Conservation (phyloP, 2,797 vertebrate species). For the Onychomys arenicola region DNA sequence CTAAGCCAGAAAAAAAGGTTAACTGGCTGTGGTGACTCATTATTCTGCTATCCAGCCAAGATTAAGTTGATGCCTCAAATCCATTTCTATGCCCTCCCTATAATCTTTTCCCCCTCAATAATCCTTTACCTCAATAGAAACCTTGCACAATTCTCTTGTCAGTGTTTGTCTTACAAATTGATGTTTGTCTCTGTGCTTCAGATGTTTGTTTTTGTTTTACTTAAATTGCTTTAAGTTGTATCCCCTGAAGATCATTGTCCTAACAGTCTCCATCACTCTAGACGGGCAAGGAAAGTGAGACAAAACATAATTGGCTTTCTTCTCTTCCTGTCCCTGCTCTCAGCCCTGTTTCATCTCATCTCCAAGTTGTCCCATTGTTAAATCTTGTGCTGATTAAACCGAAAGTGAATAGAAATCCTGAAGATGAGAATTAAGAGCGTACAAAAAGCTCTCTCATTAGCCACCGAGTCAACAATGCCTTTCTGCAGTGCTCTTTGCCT, state of each 20-base stretch:
- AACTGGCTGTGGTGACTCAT: slow-evolving; percentile 54
- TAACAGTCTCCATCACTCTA: not conserved
- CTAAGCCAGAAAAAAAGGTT: slow-evolving; percentile 71
- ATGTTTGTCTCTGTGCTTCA: slow-evolving; percentile 68
- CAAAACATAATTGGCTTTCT: slow-evolving; percentile 35
- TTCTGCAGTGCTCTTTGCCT: not conserved
- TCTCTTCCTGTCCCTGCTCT: not conserved
- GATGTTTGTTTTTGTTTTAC: slow-evolving; percentile 73
- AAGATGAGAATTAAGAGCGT: not conserved
- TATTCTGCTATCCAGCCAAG: slow-evolving; percentile 58
- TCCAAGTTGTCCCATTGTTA: slow-evolving; percentile 10
- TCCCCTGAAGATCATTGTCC: slow-evolving; percentile 27
- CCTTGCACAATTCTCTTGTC: slow-evolving; percentile 44
- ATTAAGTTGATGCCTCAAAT: slow-evolving; percentile 58
- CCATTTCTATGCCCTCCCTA: slow-evolving; percentile 39
- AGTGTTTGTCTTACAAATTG: slow-evolving; percentile 69
- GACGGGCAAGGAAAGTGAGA: not conserved
- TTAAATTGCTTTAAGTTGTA: slow-evolving; percentile 65
- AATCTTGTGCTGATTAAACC: not conserved
- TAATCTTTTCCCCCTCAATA: slow-evolving; percentile 35
- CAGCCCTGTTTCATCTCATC: not conserved
- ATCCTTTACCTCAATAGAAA: slow-evolving; percentile 65
- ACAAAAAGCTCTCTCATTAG: not conserved
- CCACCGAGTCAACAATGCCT: not conserved
- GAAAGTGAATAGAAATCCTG: not conserved